Percentiles rank a stretch among this genome's conserved stretches.
Conservation (phyloP, 1,140 invertebrate species). For the Varroa destructor region DNA sequence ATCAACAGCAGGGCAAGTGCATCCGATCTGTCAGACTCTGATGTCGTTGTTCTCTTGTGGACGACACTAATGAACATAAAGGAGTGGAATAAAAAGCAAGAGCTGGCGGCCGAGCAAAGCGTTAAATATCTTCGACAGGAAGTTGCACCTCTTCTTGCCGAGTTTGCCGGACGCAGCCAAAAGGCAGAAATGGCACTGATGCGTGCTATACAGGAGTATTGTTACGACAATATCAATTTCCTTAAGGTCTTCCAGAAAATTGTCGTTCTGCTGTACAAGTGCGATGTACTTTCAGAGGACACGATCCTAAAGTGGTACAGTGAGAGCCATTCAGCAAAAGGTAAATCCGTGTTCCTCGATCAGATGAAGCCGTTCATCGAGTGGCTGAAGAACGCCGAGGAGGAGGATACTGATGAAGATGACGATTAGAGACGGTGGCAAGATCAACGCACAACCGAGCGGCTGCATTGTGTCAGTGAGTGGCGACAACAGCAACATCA, state of each 20-base stretch:
- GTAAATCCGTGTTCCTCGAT: constrained; percentile 89
- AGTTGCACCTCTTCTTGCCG: constrained; percentile 59
- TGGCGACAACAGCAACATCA: too few species aligned
- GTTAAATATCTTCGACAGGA: constrained; percentile 74
- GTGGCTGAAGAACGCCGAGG: constrained; percentile 90
- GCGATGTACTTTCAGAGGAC: constrained; percentile 77
- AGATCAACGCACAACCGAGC: too few species aligned
- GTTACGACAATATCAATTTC: constrained; percentile 96
- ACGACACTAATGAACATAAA: constrained; percentile 78
- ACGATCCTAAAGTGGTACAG: constrained; percentile 86
- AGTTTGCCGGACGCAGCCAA: constrained; percentile 57
- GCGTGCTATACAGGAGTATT: constrained; percentile 85
- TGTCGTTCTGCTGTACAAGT: constrained; percentile 87
- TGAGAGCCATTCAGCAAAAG: constrained; percentile 76
- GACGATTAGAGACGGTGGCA: not conserved
- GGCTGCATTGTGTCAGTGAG: too few species aligned
- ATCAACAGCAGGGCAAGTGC: constrained; percentile 69
- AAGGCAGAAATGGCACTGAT: constrained; percentile 73
- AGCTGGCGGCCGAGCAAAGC: constrained; percentile 83
- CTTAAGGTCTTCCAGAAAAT: constrained; percentile 97
- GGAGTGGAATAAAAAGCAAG: constrained; percentile 97
- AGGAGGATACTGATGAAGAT: constrained; percentile 45
- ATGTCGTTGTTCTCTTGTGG: constrained; percentile 69
- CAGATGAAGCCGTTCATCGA: constrained; percentile 95
- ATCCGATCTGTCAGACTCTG: constrained; percentile 69